Base-by-base conservation (phyloP, 2,113 vertebrate species). In the Dryoscopus gambensis region DNA sequence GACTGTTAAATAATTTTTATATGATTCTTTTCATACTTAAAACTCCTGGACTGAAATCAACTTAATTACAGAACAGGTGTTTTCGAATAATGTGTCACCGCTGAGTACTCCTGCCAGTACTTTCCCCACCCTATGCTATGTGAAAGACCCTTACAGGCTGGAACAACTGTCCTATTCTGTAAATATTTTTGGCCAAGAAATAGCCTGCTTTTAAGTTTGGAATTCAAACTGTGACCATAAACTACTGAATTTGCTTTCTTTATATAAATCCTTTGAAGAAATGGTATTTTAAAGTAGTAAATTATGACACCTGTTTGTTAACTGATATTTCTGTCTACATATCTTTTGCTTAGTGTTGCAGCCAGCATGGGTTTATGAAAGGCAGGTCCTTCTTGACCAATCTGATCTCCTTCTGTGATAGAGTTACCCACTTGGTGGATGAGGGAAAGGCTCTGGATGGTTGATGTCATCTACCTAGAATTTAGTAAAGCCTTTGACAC, bases 41-140 rank as follows among this genome's bases (percentile, higher is more conserved):
- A 35, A 25, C 7, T 63, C 7, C 64, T 42, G 49, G 30, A 50
- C 16, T 83, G 57, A 83, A 90, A 57, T 73, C 9, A 83, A 28
- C 46, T 89, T 40, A 57, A 3, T 79, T 91, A 50, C 46, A 68
- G 53, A 88, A 20, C 1, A 2, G 21, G 15, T 91, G 33, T 47
- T 93, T 95, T 90, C 1, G 1, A 50, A 35, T 76, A 83, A 53
- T 30, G 10, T 42, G 31, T 68, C 33, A 13, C 59, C 50, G 33
- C 71, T 80, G 55, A 59, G 39, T 74, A 24, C 6, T 88, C 30
- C 33, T 63, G 78, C 70, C 59, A 87, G 20, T 25, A 27, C 20
- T 77, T 76, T 25, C 19, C 10, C 17, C 19, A 40, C 28, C 1
- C 30, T 5, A 0, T 65, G 33, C 19, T 65, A 2, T n/a, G 11